These are phyloP conservation scores for Mormyrops attenuatus DNA, from an alignment of 2,797 vertebrate species.

Conservation along the genomic window DNA sequence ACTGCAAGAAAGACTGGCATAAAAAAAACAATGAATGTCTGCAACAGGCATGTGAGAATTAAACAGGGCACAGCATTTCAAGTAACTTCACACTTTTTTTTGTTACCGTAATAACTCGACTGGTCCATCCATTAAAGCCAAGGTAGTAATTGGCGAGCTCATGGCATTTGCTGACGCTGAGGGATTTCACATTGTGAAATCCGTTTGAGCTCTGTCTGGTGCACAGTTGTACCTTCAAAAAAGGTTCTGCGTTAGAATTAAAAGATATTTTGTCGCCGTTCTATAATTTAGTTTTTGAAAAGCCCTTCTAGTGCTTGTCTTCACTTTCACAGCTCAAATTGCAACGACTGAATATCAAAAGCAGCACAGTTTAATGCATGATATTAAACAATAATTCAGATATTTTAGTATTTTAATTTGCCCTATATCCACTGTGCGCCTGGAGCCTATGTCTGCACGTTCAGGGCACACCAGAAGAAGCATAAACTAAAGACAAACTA, in stretches of 20 bases:
- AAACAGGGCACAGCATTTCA: neutral
- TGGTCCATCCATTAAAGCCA: conserved; percentile 77
- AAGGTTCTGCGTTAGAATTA: neutral
- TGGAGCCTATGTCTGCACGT: neutral
- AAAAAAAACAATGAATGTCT: neutral
- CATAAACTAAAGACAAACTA: neutral
- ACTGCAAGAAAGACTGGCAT: neutral
- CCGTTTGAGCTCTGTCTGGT: conserved; percentile 54
- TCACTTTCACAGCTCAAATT: neutral
- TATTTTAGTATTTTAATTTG: neutral
- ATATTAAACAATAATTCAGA: neutral
- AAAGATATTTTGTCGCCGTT: neutral
- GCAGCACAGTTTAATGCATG: neutral
- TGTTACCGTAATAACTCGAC: conserved; percentile 68
- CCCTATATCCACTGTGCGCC: too few species aligned
- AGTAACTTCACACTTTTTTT: neutral
- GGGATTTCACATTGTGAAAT: conserved; percentile 37
- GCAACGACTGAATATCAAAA: neutral
- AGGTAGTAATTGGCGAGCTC: conserved; percentile 77
- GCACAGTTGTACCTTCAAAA: conserved; percentile 66
- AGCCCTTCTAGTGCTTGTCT: neutral
- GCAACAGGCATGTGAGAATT: neutral
- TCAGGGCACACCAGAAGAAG: neutral
- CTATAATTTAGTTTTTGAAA: neutral
- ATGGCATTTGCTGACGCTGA: conserved; percentile 68